phyloP scores from a whole-genome alignment of 1,140 invertebrate species.

The Diuraphis noxia region DNA sequence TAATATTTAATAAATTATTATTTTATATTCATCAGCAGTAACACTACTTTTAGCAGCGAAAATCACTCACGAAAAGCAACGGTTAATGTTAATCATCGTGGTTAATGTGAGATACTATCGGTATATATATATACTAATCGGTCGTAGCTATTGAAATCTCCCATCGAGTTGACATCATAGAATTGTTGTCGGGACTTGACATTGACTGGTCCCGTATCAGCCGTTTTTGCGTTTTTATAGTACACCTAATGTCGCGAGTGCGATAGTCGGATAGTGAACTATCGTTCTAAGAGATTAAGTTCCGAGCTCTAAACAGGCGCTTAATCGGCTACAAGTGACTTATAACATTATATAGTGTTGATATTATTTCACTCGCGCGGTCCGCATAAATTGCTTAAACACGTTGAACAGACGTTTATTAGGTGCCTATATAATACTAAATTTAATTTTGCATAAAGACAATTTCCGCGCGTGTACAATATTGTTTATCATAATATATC shows the following conservation, averaged over 20 bases:
- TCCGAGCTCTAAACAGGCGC: not conserved
- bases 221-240: not conserved
- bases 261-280: too few relatives aligned
- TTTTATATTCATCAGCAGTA: too few relatives aligned
- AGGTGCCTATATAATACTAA: not conserved
- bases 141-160: not conserved
- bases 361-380: not conserved
- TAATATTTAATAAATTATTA: too few relatives aligned
- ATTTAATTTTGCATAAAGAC: not conserved
- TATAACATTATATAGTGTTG: not conserved
- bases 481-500: not conserved
- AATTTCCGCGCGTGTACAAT: not conserved
- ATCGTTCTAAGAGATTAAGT: not conserved
- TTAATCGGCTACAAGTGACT: not conserved
- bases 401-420: not conserved
- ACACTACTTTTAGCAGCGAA: too few relatives aligned
- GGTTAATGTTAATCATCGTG: too few relatives aligned
- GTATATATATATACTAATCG: too few relatives aligned
- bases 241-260: not conserved
- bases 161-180: not conserved
- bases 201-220: not conserved
- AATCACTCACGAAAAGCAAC: too few relatives aligned
- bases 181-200: not conserved
- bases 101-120: too few relatives aligned
- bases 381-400: not conserved